phyloP scores from a whole-genome alignment of 2,888 invertebrate genomes.

The Drosophila yooni region DNA sequence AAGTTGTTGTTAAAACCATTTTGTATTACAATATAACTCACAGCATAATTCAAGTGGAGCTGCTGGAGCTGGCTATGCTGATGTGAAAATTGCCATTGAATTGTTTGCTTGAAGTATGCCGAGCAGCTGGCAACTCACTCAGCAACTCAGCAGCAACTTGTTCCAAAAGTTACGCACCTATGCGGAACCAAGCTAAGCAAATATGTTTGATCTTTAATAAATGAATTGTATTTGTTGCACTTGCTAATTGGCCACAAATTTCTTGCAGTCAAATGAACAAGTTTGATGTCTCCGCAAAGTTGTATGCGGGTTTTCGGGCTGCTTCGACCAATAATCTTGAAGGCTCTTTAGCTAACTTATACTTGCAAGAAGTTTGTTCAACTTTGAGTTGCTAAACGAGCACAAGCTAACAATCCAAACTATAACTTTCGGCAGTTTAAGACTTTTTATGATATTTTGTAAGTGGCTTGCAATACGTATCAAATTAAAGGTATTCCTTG shows the following conservation, averaged over 20 bases:
- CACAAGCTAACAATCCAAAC: neutral
- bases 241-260: constrained; percentile 2
- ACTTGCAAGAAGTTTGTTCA: neutral
- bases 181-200: neutral
- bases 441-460: neutral
- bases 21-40: constrained; percentile 71
- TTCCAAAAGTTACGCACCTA: neutral
- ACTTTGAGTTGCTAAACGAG: neutral
- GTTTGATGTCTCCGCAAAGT: neutral
- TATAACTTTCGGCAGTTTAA: neutral
- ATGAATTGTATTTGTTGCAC: neutral
- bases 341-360: neutral
- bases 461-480: neutral
- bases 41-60: constrained; percentile 58
- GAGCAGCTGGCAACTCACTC: constrained; percentile 11
- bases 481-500: neutral
- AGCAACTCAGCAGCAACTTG: constrained; percentile 18
- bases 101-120: constrained; percentile 42
- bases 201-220: neutral
- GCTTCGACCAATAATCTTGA: neutral
- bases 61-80: constrained; percentile 39
- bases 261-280: neutral
- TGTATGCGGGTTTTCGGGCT: neutral
- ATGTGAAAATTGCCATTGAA: constrained; percentile 65
- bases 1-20: constrained; percentile 42